A percentile compares a stretch with the other conserved stretches of the same genome.
phyloP scores from a whole-genome alignment of 2,888 invertebrate species.

The Epinotia brunnichana region DNA sequence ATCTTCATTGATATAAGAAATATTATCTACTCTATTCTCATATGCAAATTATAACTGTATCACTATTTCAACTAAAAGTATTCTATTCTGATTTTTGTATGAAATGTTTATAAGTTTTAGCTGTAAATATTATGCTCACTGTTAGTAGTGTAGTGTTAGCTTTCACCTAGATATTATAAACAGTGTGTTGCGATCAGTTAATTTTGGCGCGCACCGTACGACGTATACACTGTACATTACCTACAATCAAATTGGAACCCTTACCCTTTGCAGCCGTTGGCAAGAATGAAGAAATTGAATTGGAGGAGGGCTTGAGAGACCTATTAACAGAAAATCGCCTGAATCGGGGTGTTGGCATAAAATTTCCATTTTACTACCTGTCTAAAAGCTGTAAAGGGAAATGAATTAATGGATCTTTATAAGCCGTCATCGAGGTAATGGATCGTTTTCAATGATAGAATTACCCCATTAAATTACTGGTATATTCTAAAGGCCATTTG shows the following conservation, averaged over 20 bases:
- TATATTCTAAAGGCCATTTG: neutral
- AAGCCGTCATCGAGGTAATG: conserved; percentile 35
- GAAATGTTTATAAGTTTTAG: no score
- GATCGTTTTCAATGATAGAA: conserved; percentile 26
- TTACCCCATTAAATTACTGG: neutral
- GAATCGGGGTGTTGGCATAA: conserved; percentile 28
- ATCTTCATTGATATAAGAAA: neutral
- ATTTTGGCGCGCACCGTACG: neutral
- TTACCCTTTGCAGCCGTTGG: conserved; percentile 14
- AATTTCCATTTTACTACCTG: conserved; percentile 39
- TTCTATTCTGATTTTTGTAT: neutral
- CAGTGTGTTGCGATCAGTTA: neutral
- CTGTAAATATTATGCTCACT: no score
- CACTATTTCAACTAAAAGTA: neutral
- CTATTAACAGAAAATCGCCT: conserved; percentile 37
- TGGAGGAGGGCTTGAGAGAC: conserved; percentile 29
- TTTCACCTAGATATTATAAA: neutral
- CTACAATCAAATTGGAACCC: conserved; percentile 5
- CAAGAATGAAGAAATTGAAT: conserved; percentile 39
- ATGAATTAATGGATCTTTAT: conserved; percentile 32
- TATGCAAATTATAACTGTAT: neutral
- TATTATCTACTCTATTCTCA: neutral
- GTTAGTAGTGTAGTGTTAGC: no score
- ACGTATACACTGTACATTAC: no score
- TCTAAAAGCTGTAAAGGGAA: conserved; percentile 32